Conservation (phyloP, 2,888 invertebrate species). For the Hydrotaea cyrtoneurina region DNA sequence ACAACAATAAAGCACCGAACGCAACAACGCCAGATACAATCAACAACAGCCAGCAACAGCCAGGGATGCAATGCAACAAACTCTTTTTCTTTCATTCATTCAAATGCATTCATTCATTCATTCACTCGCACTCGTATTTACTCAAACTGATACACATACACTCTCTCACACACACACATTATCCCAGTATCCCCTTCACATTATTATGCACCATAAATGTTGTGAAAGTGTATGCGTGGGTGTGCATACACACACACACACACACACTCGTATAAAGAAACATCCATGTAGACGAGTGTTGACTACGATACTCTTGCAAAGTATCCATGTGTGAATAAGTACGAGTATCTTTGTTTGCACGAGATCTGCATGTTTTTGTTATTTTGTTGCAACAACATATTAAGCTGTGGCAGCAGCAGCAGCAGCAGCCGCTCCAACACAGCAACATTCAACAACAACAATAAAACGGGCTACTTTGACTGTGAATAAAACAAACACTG, state of each 20-base stretch:
- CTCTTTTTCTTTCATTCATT: constrained; percentile 7
- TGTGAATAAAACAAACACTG: neutral
- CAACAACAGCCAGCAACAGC: neutral
- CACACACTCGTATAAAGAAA: neutral
- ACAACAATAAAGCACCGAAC: constrained; percentile 7
- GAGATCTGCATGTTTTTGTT: neutral
- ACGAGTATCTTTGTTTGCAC: neutral
- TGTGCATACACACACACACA: neutral
- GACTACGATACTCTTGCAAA: constrained; percentile 20
- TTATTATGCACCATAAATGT: neutral
- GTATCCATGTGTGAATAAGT: constrained; percentile 15
- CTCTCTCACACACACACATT: neutral
- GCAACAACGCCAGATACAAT: constrained; percentile 8
- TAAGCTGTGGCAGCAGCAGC: neutral
- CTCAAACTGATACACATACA: no score
- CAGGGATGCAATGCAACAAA: neutral
- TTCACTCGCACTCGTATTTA: neutral
- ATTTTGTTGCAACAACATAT: constrained; percentile 4
- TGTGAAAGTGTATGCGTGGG: neutral
- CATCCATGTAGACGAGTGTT: no score
- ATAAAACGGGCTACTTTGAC: neutral
- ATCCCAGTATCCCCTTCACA: neutral
- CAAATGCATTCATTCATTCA: constrained; percentile 4
- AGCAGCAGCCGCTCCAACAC: neutral
- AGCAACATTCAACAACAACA: neutral